Evolutionary conservation across 1,140 invertebrate genomes (phyloP), one percentile per base, ranked within the genome.

Genomic region (Conus ventricosus): DNA sequence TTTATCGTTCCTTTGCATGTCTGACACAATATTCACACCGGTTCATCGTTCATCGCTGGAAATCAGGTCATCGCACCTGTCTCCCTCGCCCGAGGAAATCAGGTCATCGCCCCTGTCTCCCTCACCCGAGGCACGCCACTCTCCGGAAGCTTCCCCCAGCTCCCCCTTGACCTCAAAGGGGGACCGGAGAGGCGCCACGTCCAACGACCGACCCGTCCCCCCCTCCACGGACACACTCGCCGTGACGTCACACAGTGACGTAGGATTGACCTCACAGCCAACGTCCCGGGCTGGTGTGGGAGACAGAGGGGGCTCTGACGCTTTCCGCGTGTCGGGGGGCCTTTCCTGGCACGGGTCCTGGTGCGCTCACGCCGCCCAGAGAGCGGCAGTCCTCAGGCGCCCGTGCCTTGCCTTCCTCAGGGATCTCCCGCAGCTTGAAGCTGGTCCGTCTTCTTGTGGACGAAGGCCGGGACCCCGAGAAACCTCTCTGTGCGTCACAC

Each of bases 341-440:
- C 39, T 39, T 39, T 39, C 39, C 39, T 39, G 39, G 39, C 0
- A 39, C 39, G 39, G 39, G 0, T 39, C 39, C 39, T 39, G 39
- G 39, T 3, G 3, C 8, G 20, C 5, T 75, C 17, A n/a, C 15
- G 20, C 20, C n/a, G 15, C 8, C 71, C 20, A n/a, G 20, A 15
- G n/a, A 75, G 25, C 71, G 20, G 11, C 17, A 6, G 51, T 51
- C 53, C 10, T 11, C 23, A 23, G 71, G 25, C 25, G 71, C 7
- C 84, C 51, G 25, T 1, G 63, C 7, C 20, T 87, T 87, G 85
- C 54, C 75, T 51, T 87, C 85, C 75, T 87, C 85, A 20, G 85
- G 85, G 25, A 87, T 87, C 75, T 76, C 85, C 7, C 54, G 71
- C 71, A 87, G 71, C 54, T 85, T 85, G 84, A 85, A 85, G 67